Conservation (phyloP, 2,113 vertebrate species). For the Mystacornis crossleyi region DNA sequence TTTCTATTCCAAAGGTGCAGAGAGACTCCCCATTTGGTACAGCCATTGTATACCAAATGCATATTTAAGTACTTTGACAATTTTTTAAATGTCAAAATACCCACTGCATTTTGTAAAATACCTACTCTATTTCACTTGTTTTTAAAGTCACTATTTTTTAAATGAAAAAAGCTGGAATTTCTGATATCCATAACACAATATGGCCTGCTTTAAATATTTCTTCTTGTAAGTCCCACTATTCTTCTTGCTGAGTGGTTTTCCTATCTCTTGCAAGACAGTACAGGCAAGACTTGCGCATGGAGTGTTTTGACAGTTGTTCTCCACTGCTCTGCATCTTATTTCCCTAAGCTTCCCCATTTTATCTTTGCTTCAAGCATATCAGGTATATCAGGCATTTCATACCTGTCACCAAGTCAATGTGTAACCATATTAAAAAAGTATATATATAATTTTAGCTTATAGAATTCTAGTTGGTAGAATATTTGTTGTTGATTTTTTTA, state of each 20-base stretch:
- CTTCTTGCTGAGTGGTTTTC: not conserved
- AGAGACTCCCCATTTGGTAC: not conserved
- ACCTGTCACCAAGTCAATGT: not conserved
- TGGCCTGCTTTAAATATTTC: not conserved
- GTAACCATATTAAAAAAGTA: not conserved
- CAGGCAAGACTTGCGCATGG: not conserved
- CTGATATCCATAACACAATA: not conserved
- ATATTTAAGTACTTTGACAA: not conserved
- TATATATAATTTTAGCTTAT: not conserved
- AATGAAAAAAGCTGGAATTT: not conserved
- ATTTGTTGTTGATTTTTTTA: slow-evolving; percentile 39
- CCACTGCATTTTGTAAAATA: not conserved
- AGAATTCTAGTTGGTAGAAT: not conserved
- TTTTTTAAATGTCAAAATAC: not conserved
- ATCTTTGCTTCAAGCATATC: not conserved
- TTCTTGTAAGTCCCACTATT: not conserved
- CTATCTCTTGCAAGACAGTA: not conserved
- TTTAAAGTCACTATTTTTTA: not conserved
- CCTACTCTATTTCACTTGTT: not conserved
- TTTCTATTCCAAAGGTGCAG: not conserved
- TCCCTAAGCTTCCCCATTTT: not conserved
- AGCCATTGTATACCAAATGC: not conserved
- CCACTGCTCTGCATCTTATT: not conserved
- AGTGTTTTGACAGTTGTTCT: not conserved
- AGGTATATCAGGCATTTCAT: not conserved